Evolutionary conservation across 2,888 invertebrate species (phyloP).

Genomic region (Coelogynopora nodosa): DNA sequence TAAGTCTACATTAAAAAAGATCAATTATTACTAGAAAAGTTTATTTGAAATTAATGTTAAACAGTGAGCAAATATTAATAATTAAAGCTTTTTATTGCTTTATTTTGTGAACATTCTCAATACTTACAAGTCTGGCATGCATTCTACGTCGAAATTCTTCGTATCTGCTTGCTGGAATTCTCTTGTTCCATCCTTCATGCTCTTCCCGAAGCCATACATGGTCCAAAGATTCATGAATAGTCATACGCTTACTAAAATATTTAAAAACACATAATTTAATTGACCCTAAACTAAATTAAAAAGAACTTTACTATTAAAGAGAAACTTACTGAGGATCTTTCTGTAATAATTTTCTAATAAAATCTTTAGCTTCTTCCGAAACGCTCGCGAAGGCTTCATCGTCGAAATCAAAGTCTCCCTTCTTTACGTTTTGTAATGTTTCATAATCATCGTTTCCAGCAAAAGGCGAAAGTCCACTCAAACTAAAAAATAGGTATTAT

Average conservation of each 20-base stretch:
- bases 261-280: too few relatives aligned
- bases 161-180: constrained; percentile 79
- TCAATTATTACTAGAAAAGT: too few relatives aligned
- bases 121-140: constrained; percentile 67
- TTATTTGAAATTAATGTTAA: background rate
- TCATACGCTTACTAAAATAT: constrained; percentile 82
- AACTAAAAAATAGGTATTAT: constrained; percentile 64
- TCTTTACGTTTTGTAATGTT: constrained; percentile 93
- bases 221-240: constrained; percentile 89
- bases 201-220: constrained; percentile 79
- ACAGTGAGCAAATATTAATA: too few relatives aligned
- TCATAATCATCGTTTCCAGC: constrained; percentile 97
- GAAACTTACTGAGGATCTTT: constrained; percentile 73
- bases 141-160: constrained; percentile 81
- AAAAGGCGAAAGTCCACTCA: constrained; percentile 96
- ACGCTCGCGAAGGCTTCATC: constrained; percentile 87
- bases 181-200: constrained; percentile 61
- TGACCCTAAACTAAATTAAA: background rate
- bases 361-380: constrained; percentile 94
- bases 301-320: background rate
- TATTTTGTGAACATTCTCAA: background rate
- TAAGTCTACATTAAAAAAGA: background rate
- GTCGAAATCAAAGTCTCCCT: constrained; percentile 98
- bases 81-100: too few relatives aligned
- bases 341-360: constrained; percentile 83